Base-by-base conservation (phyloP, 2,888 invertebrate species). In the Phyllotreta striolata region DNA sequence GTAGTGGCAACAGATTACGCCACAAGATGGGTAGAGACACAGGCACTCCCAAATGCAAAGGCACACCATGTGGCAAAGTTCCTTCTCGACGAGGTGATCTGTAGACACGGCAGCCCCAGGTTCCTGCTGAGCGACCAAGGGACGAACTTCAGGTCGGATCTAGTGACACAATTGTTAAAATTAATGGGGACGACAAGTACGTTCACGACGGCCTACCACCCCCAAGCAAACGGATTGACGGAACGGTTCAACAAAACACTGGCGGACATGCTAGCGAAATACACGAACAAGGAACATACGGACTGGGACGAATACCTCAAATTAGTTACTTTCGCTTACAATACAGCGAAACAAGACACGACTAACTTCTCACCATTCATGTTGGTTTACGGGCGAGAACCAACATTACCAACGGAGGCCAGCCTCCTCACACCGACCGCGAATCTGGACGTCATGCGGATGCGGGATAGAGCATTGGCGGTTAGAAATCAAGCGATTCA, bases 1-100 rank as follows among this genome's bases (percentile, higher is more conserved):
- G 61, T 74, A 1, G 72, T 75, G 4, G 72, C 73, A 0, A 73
- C 72, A 1, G 73, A 73, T 51, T 75, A 72, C 39, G 71, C 73
- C 3, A 72, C 74, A 7, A 24, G 24, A 24, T 24, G 43, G 34
- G 39, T 37, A 24, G 38, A 52, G 13, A 38, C 3, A 4, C 1
- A 9, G 3, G 41, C 41, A 1, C 10, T 41, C 3, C 14, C 14
- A 4, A 34, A 47, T 3, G 10, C 47, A 8, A 47, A 9, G 34
- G 47, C 47, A 47, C 9, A 41, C 9, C 9, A 41, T 41, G 41
- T 41, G 41, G 41, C 41, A 41, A 41, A 41, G 10, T 41, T 41
- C 41, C 41, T 41, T 5, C 1, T 24, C 2, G 24, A 24, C 24
- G 24, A 24, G 24, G 4, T 24, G 2, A 24, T 24, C 24, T 24